Conservation (phyloP, 2,113 vertebrate species). For the Platycercus adscitus region DNA sequence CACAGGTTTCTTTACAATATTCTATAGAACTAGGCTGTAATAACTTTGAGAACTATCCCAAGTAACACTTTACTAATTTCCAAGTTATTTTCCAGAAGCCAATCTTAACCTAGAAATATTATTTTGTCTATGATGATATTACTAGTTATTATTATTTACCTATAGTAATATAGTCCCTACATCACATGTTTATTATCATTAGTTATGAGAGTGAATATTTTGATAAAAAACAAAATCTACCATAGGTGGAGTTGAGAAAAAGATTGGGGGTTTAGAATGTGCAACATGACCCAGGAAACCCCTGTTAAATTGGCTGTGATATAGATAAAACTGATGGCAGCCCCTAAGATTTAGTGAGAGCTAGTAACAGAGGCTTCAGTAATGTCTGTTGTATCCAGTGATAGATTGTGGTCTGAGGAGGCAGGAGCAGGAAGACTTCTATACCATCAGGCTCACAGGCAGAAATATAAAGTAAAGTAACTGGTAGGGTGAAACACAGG, state of each 20-base stretch:
- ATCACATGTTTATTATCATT: background rate
- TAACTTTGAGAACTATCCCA: background rate
- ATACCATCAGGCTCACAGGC: background rate
- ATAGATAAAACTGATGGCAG: background rate
- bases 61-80: background rate
- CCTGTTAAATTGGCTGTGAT: background rate
- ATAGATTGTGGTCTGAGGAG: background rate
- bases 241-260: background rate
- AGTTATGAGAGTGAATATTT: background rate
- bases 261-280: background rate
- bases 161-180: background rate
- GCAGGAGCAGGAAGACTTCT: background rate
- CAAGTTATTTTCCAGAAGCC: background rate
- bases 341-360: background rate
- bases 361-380: background rate
- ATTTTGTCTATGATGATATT: background rate
- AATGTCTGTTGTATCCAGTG: background rate
- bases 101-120: background rate
- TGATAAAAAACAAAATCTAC: background rate
- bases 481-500: background rate
- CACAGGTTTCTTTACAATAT: background rate
- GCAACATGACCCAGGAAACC: background rate
- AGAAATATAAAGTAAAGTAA: background rate
- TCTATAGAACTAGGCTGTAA: background rate
- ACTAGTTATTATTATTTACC: background rate